Conservation (phyloP, 1,140 invertebrate species). For the Oncopeltus fasciatus region DNA sequence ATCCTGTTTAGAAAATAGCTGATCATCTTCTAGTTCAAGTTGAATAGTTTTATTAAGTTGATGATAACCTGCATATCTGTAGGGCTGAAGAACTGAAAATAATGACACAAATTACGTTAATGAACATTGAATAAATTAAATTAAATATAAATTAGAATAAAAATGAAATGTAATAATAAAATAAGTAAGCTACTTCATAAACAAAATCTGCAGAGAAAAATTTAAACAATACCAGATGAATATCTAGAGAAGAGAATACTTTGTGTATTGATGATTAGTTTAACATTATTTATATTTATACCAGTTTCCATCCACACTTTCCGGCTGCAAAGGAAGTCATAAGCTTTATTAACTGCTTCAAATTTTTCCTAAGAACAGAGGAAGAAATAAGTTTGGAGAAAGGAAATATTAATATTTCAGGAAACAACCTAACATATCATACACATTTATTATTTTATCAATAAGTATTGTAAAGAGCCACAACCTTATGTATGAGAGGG, state of each 20-base stretch:
- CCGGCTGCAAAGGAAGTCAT: conserved; percentile 94
- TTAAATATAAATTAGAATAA: conserved; percentile 7
- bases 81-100: conserved; percentile 78
- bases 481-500: too few relatives aligned
- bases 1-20: conserved; percentile 77
- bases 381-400: conserved; percentile 23
- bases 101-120: too few relatives aligned
- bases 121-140: too few relatives aligned
- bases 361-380: conserved; percentile 57
- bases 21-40: conserved; percentile 83
- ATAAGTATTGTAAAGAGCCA: too few relatives aligned
- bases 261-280: conserved; percentile 86
- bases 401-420: neutral
- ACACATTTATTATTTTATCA: too few relatives aligned
- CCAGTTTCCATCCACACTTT: conserved; percentile 73
- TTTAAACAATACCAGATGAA: conserved; percentile 64
- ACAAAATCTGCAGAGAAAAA: too few relatives aligned
- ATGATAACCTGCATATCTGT: conserved; percentile 98
- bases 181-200: neutral
- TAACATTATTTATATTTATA: conserved; percentile 91
- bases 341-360: conserved; percentile 87
- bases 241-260: conserved; percentile 91
- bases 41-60: conserved; percentile 92
- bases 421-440: too few relatives aligned
- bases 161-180: too few relatives aligned